A percentile compares a stretch with the other conserved stretches of the same genome.
These are phyloP conservation scores for Sebastes elongatus DNA, from an alignment of 2,797 vertebrate species.

Conservation along the genomic window DNA sequence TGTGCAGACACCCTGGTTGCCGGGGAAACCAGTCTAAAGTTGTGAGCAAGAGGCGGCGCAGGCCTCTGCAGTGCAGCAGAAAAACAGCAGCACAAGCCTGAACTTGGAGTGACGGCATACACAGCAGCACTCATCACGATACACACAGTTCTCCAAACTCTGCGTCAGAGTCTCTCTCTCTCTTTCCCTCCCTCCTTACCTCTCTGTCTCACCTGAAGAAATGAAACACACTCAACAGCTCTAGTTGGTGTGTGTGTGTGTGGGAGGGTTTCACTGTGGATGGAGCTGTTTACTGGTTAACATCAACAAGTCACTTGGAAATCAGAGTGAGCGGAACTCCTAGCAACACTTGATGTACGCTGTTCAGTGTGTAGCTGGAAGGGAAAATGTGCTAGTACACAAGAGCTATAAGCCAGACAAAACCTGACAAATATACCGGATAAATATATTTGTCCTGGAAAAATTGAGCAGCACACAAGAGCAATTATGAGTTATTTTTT, in stretches of 20 bases:
- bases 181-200: not conserved
- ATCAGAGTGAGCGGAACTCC: constrained; percentile 47
- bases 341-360: constrained; percentile 42
- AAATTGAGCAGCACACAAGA: constrained; percentile 11
- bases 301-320: constrained; percentile 69
- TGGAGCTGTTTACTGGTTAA: constrained; percentile 41
- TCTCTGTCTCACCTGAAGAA: constrained; percentile 22
- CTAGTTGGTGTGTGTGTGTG: constrained; percentile 25
- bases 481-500: not conserved
- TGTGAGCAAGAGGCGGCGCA: constrained; percentile 77
- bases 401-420: constrained; percentile 29
- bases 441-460: constrained; percentile 11
- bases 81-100: constrained; percentile 76
- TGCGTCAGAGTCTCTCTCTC: not conserved
- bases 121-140: constrained; percentile 60
- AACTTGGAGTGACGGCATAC: constrained; percentile 66
- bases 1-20: constrained; percentile 87
- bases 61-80: constrained; percentile 86
- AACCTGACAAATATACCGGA: constrained; percentile 23
- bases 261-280: constrained; percentile 36
- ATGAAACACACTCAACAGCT: constrained; percentile 35
- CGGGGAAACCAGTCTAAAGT: constrained; percentile 85
- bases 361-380: constrained; percentile 31
- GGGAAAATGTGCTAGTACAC: constrained; percentile 27
- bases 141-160: constrained; percentile 38